Conservation (phyloP, 2,113 vertebrate species). For the Mus spicilegus region DNA sequence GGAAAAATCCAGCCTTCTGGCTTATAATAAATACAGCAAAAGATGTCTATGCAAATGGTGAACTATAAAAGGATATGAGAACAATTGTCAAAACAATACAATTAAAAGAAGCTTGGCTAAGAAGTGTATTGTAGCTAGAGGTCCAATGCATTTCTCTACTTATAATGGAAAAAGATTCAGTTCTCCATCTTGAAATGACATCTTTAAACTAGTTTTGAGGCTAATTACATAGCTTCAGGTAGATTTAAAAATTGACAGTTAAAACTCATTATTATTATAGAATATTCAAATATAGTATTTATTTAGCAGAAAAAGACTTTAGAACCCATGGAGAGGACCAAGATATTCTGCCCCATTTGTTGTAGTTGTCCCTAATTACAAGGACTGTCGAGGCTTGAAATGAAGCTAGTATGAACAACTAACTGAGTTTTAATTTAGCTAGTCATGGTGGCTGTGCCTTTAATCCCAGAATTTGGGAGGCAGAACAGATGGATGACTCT, state of each 20-base stretch:
- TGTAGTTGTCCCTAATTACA: neutral
- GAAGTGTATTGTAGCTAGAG: neutral
- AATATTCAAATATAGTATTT: constrained; percentile 28
- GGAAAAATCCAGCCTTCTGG: neutral
- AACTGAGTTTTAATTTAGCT: neutral
- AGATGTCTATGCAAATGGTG: neutral
- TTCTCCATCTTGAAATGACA: neutral
- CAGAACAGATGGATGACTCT: neutral
- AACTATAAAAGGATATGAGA: neutral
- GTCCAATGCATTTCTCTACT: neutral
- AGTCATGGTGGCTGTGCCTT: neutral
- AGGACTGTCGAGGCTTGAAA: neutral
- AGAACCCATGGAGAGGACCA: neutral
- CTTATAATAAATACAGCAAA: constrained; percentile 11
- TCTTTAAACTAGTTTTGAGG: neutral
- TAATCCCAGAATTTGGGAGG: neutral
- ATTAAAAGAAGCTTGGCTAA: neutral
- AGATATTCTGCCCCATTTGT: neutral
- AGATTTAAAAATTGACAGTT: neutral
- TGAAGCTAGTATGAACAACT: neutral
- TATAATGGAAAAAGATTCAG: neutral
- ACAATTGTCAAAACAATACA: neutral
- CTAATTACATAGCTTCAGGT: neutral
- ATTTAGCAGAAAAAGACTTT: neutral
- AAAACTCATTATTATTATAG: constrained; percentile 10